Base-by-base conservation (phyloP, 1,140 invertebrate species). In the Drosophila ercepeae region DNA sequence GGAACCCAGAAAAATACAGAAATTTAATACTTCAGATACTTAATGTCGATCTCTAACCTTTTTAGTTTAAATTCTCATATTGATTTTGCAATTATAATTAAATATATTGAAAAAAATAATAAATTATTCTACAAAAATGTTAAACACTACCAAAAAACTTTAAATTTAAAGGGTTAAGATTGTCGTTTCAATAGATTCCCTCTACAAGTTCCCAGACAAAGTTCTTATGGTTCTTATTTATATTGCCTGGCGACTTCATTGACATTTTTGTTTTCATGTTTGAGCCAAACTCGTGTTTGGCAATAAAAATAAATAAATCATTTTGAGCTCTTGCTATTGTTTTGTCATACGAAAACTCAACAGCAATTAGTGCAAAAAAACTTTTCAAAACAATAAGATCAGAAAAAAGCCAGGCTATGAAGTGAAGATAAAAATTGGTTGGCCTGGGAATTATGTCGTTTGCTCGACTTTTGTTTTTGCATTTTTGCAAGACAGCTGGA, bases 281-380 rank as follows among this genome's bases (percentile, higher is more conserved):
- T 34, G 41, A 23, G 14, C n/a, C 45, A 9, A 41, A 19, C 59
- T 72, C 41, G 44, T 76, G 69, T 78, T 64, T 70, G 63, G 57
- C 76, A 79, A 78, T 79, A 74, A 63, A 64, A 75, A 75, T 36
- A 51, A 82, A 81, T 82, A 77, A 68, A 81, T 82, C 78, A 82
- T 73, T 68, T 68, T 45, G 51, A 63, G 25, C 23, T 21, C 21
- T 48, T 36, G 29, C 46, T 29, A 65, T 54, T 71, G 51, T 60
- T 53, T 16, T 36, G 29, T 53, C 48, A 55, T 69, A 61, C 54
- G 55, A 67, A 76, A 76, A 49, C 53, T 58, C 48, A 25, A 48
- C 51, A 61, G 57, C 78, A 81, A 81, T 81, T 81, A 81, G 73
- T 69, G 68, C 73, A 82, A 77, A 65, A 70, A 39, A 82, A 72